phyloP scores from a whole-genome alignment of 2,113 vertebrate genomes.

The Pachypanchax playfairii region DNA sequence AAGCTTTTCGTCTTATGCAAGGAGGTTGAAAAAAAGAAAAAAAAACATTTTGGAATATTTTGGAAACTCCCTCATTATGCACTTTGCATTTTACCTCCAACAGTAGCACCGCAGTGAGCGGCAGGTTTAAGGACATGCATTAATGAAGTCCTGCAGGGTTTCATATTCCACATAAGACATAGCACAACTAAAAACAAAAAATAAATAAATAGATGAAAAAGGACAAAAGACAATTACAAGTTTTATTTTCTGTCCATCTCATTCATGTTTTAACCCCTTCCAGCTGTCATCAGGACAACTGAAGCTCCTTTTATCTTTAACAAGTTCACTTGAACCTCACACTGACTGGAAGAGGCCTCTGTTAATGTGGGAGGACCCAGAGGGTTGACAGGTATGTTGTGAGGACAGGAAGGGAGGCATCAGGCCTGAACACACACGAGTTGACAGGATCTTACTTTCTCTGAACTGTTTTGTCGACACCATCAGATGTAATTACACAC shows the following conservation, averaged over 20 bases:
- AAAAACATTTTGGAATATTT: no score
- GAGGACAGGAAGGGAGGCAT: constrained; percentile 18
- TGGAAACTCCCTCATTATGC: no score
- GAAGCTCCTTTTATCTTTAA: constrained; percentile 35
- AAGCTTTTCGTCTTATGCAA: no score
- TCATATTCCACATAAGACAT: no score
- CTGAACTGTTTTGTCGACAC: constrained; percentile 64
- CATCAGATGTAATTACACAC: constrained; percentile 54
- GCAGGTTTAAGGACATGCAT: no score
- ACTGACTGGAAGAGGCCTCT: constrained; percentile 16
- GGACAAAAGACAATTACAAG: no score
- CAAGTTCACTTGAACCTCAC: constrained; percentile 34
- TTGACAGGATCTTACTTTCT: constrained; percentile 63
- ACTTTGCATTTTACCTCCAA: no score
- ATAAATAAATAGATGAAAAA: no score
- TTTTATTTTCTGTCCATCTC: not conserved
- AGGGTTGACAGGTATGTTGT: constrained; percentile 40
- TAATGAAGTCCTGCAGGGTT: no score
- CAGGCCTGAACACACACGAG: constrained; percentile 42
- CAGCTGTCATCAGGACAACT: constrained; percentile 32
- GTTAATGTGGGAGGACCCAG: constrained; percentile 23
- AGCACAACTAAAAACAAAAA: no score
- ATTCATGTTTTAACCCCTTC: constrained; percentile 1
- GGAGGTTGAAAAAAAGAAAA: no score
- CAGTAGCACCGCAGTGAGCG: no score